Conservation (phyloP, 2,797 vertebrate genomes). For the Sebastiscus albofasciatus region DNA sequence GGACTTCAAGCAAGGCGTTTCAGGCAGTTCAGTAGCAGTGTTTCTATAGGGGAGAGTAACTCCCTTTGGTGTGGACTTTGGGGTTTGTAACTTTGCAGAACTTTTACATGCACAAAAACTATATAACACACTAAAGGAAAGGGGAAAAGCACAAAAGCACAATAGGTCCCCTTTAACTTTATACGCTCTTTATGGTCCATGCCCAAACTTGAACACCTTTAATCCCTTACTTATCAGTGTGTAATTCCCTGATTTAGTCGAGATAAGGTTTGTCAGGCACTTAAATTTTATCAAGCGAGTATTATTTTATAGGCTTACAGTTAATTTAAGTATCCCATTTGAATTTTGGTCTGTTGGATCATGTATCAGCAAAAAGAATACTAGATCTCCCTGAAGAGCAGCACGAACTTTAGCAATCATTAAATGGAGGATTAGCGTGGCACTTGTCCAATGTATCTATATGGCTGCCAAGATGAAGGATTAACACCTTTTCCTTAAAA, state of each 20-base stretch:
- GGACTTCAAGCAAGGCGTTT: no score
- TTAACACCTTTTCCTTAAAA: slow-evolving; percentile 69
- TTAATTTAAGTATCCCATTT: slow-evolving; percentile 22
- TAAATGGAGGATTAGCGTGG: slow-evolving; percentile 43
- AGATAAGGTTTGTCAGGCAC: slow-evolving; percentile 11
- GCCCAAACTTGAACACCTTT: background rate
- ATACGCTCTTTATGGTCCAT: background rate
- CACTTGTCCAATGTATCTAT: slow-evolving; percentile 47
- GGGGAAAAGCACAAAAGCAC: no score
- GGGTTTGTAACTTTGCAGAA: no score
- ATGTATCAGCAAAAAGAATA: slow-evolving; percentile 41
- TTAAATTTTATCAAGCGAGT: slow-evolving; percentile 15
- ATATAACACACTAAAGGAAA: no score
- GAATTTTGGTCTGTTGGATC: slow-evolving; percentile 25
- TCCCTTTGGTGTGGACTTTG: no score
- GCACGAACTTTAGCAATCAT: slow-evolving; percentile 41
- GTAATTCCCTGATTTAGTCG: slow-evolving; percentile 17
- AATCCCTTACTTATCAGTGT: background rate
- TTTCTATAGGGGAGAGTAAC: no score
- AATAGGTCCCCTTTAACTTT: background rate
- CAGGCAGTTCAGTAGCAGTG: no score
- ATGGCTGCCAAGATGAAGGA: slow-evolving; percentile 59
- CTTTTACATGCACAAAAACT: no score
- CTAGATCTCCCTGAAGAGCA: slow-evolving; percentile 33
- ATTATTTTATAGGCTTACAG: slow-evolving; percentile 19